Evolutionary conservation across 2,113 vertebrate species (phyloP), one percentile per base, ranked within the genome.

Genomic region (Dolichotis patagonum): DNA sequence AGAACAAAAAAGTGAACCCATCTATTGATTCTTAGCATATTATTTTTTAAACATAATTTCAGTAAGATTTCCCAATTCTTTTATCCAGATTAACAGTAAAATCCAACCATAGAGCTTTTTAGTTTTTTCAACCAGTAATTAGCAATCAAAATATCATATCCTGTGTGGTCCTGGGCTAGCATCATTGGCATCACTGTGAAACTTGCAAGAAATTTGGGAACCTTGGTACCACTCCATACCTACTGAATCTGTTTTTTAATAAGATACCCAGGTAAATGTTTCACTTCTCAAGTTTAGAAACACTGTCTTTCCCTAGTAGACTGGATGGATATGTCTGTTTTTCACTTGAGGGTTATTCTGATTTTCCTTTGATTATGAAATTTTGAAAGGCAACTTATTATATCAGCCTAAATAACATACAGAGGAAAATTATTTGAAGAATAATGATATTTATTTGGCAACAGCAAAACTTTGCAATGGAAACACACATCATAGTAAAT

Each of bases 211-310:
- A 73, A 80, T 69, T 93, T 38, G 52, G 46, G 38, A 52, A 60
- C 7, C 49, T 35, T 86, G 35, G 3, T 35, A 17, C 17, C 7
- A 58, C 35, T 60, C 24, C 24, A 78, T 1, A 54, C 9, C 32
- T 91, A 54, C 32, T 8, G 5, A 77, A 7, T 88, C 35, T 58
- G 26, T 11, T 85, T 91, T 92, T 96, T 97, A 71, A 58, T 91
- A 82, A 85, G 43, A 91, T 77, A 20, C 9, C 12, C 12, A 65
- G 8, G 85, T 62, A 58, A 69, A n/a, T 69, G 17, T 88, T 49
- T 32, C 19, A 52, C 12, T 20, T 81, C 80, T 63, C 83, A 60
- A 28, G 17, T 38, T 92, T 56, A 49, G n/a, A 84, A 91, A 4
- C 22, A 28, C 52, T 63, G 38, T 41, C 62, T 94, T 90, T 13